phyloP scores from a whole-genome alignment of 1,140 invertebrate genomes.

The Cydia splendana region DNA sequence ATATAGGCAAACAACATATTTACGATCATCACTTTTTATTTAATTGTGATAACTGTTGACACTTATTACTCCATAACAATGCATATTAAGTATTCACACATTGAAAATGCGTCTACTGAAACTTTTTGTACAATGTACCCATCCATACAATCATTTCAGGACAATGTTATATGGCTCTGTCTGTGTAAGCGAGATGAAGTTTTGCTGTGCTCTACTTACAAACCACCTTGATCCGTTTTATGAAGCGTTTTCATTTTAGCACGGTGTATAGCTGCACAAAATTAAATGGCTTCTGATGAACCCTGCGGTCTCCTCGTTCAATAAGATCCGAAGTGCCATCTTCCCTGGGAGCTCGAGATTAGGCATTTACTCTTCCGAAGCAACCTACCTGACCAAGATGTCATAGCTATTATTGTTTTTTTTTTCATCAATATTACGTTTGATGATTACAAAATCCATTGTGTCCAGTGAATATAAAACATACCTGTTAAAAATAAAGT shows the following conservation, averaged over 20 bases:
- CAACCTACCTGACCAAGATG: neutral
- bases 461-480: too few relatives aligned
- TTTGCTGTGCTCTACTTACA: neutral
- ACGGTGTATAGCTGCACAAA: neutral
- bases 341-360: neutral
- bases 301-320: neutral
- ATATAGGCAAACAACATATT: too few relatives aligned
- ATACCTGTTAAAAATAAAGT: too few relatives aligned
- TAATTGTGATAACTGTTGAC: too few relatives aligned
- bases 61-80: too few relatives aligned
- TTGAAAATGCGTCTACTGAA: too few relatives aligned
- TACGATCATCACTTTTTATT: too few relatives aligned
- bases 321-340: neutral
- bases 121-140: too few relatives aligned
- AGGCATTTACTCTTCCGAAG: neutral
- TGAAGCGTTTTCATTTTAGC: neutral
- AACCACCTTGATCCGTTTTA: neutral
- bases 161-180: neutral
- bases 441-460: neutral
- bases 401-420: too few relatives aligned
- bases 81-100: too few relatives aligned
- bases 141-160: too few relatives aligned
- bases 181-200: neutral
- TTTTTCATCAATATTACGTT: neutral
- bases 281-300: neutral